A percentile compares a stretch with the other conserved stretches of the same genome.
These are phyloP conservation scores for Pomatostomus ruficeps DNA, from an alignment of 2,113 vertebrate species.

Conservation along the genomic window DNA sequence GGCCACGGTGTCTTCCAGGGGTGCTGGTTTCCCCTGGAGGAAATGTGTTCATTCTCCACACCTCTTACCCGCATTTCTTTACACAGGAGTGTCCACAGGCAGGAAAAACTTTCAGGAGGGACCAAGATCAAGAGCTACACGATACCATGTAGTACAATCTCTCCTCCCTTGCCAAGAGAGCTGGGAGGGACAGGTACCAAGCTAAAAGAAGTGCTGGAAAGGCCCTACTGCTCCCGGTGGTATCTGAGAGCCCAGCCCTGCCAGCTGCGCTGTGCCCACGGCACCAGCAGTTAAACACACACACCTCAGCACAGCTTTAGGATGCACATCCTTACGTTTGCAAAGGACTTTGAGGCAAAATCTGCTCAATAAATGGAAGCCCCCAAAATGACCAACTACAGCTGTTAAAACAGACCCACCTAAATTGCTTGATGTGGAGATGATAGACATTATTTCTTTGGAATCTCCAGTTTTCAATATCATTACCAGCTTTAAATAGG, in stretches of 20 bases:
- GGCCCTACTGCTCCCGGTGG: accelerated
- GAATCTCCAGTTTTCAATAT: background rate
- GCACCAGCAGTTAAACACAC: background rate
- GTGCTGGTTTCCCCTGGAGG: background rate
- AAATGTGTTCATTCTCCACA: background rate
- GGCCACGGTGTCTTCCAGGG: background rate
- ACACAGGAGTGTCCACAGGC: background rate
- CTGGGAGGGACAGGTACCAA: background rate
- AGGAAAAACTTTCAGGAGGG: background rate
- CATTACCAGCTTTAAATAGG: background rate
- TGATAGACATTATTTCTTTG: background rate
- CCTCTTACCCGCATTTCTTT: background rate
- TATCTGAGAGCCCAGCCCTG: background rate
- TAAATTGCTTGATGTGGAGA: background rate
- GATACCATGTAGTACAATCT: background rate
- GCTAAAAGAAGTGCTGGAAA: background rate
- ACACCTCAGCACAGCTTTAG: background rate
- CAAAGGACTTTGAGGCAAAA: background rate
- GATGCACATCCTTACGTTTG: background rate
- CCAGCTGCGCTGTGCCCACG: background rate
- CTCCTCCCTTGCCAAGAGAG: background rate
- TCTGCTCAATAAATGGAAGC: background rate
- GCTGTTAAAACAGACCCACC: background rate
- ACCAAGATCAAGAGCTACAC: background rate
- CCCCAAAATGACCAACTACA: background rate